Percentiles rank a stretch among this genome's conserved stretches.
Evolutionary conservation across 2,797 vertebrate species (phyloP).

Genomic region (Melanotaenia pygmaea): DNA sequence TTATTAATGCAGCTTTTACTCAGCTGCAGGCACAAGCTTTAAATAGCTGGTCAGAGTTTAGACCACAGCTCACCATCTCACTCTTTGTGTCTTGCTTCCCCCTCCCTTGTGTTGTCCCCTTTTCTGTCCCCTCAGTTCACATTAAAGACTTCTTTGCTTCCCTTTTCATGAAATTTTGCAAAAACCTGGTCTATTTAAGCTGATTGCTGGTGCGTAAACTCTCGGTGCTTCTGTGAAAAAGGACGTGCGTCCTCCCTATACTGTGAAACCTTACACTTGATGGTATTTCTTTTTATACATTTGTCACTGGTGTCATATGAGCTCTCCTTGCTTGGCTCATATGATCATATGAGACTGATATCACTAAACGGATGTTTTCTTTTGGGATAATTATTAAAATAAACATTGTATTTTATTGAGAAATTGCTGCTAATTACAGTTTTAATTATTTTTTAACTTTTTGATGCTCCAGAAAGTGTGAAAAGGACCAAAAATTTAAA

Average conservation of each 20-base stretch:
- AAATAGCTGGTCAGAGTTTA: conserved; percentile 71
- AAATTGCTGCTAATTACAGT: conserved; percentile 8
- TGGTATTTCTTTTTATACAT: conserved; percentile 48
- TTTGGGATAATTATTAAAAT: not conserved
- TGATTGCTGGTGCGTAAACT: conserved; percentile 35
- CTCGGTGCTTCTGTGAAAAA: conserved; percentile 19
- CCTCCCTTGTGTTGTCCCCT: conserved; percentile 4
- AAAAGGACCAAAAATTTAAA: not conserved
- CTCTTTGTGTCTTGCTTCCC: conserved; percentile 34
- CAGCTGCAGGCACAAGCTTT: conserved; percentile 72
- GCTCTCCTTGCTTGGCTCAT: not conserved
- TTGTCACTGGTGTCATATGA: conserved; percentile 17
- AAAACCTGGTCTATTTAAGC: conserved; percentile 27
- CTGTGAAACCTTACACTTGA: conserved; percentile 45
- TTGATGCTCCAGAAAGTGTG: not conserved
- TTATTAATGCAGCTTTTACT: conserved; percentile 76
- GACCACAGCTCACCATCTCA: conserved; percentile 46
- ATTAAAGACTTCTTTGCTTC: conserved; percentile 9
- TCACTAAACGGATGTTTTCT: conserved; percentile 15
- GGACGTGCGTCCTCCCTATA: conserved; percentile 32
- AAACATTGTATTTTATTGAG: not conserved
- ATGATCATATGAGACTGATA: conserved; percentile 7
- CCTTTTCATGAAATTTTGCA: conserved; percentile 6
- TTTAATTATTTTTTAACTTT: not conserved
- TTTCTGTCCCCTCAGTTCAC: conserved; percentile 42